Evolutionary conservation across 1,140 invertebrate genomes (phyloP).

Genomic region (Rhyzopertha dominica): DNA sequence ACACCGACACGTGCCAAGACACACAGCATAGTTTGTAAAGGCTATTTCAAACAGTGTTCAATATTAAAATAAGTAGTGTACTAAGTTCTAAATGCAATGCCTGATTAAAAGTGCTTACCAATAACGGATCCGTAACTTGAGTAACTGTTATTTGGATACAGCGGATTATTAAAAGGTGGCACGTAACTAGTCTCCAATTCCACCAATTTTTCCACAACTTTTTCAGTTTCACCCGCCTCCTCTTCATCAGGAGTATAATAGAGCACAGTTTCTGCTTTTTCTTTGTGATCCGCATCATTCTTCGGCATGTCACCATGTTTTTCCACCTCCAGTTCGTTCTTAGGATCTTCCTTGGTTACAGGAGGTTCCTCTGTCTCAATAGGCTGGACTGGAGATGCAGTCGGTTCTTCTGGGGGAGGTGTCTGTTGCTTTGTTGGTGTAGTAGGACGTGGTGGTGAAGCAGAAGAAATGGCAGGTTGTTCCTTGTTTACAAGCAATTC

Average conservation of each 20-base stretch:
- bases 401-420: slow-evolving; percentile 6
- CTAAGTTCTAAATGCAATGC: background rate
- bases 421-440: no score
- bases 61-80: background rate
- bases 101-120: slow-evolving; percentile 31
- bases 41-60: background rate
- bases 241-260: slow-evolving; percentile 43
- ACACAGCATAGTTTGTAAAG: background rate
- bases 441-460: no score
- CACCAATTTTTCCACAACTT: slow-evolving; percentile 16
- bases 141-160: slow-evolving; percentile 42
- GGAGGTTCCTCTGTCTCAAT: background rate
- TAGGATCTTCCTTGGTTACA: background rate
- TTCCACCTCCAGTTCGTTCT: slow-evolving; percentile 6
- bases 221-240: slow-evolving; percentile 23
- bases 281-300: slow-evolving; percentile 2
- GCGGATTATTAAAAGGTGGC: slow-evolving; percentile 44
- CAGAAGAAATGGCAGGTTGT: no score
- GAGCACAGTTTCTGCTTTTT: slow-evolving; percentile 27
- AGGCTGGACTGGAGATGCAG: background rate
- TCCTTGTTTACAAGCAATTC: slow-evolving; percentile 6
- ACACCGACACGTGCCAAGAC: no score
- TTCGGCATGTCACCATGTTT: background rate
- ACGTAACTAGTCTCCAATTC: slow-evolving; percentile 34
- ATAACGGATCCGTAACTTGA: slow-evolving; percentile 40